These are phyloP conservation scores for Cerastis rubricosa DNA, from an alignment of 2,888 invertebrate species.

Conservation along the genomic window DNA sequence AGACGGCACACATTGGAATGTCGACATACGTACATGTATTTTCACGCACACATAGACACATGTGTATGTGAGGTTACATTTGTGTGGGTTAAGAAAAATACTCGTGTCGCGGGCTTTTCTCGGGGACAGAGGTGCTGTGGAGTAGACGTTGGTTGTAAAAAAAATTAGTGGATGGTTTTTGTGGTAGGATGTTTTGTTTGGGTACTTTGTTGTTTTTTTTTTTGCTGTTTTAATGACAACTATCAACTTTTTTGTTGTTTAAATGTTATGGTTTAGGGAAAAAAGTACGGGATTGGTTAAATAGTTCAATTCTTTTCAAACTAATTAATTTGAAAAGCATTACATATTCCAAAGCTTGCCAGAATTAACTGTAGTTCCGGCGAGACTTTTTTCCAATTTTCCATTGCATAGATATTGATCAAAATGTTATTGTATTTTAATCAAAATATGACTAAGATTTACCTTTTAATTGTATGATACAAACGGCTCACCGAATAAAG, in stretches of 20 bases:
- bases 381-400: neutral
- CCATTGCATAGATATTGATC: neutral
- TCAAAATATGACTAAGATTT: neutral
- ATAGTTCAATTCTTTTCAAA: neutral
- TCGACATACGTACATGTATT: constrained; percentile 65
- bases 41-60: constrained; percentile 62
- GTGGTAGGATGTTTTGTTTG: neutral
- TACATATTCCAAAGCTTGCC: neutral
- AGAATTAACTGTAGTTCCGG: neutral
- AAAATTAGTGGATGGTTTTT: constrained; percentile 24
- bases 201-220: neutral
- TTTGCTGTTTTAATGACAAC: neutral
- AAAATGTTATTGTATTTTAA: neutral
- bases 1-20: constrained; percentile 77
- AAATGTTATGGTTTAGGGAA: neutral
- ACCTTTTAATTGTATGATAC: neutral
- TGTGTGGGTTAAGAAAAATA: constrained; percentile 86
- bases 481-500: neutral
- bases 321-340: neutral
- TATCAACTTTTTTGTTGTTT: neutral
- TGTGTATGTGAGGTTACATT: constrained; percentile 70
- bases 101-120: constrained; percentile 88
- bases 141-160: constrained; percentile 68
- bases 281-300: neutral
- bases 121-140: constrained; percentile 71